Conservation (phyloP, 2,888 invertebrate species). For the Amiota minor region DNA sequence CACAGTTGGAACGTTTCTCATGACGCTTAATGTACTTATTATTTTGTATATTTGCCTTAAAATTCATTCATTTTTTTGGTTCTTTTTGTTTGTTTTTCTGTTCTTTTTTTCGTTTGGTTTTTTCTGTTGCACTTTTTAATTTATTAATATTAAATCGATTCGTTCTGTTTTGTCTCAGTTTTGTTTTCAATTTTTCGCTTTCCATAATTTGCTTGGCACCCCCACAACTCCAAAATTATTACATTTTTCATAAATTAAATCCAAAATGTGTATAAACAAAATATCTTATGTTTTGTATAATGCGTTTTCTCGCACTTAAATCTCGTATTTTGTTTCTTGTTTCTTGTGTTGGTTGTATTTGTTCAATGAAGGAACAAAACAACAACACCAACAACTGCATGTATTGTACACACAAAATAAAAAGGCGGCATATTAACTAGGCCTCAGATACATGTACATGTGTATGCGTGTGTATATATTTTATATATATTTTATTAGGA, state of each 20-base stretch:
- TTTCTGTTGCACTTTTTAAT: background rate
- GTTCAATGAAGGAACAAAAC: conserved; percentile 6
- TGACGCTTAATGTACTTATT: no score
- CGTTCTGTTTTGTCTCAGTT: background rate
- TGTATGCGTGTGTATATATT: background rate
- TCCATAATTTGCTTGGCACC: conserved; percentile 43
- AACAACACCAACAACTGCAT: conserved; percentile 5
- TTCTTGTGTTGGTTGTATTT: conserved; percentile 9
- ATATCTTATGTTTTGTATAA: background rate
- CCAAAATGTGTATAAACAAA: background rate
- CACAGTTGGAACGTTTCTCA: no score
- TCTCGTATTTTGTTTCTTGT: background rate
- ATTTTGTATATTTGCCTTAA: no score
- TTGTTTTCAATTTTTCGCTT: background rate
- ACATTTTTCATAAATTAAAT: conserved; percentile 47
- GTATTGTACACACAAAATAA: background rate
- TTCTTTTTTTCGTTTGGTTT: background rate
- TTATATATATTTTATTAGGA: background rate
- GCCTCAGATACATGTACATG: background rate
- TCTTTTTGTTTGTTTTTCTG: no score
- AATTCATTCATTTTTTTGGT: no score
- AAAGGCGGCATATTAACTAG: background rate
- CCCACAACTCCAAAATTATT: conserved; percentile 48
- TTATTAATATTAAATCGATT: background rate
- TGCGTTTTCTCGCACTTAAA: conserved; percentile 1